These are phyloP conservation scores for Tetranychus truncatus DNA, from an alignment of 2,888 invertebrate genomes.

Conservation along the genomic window DNA sequence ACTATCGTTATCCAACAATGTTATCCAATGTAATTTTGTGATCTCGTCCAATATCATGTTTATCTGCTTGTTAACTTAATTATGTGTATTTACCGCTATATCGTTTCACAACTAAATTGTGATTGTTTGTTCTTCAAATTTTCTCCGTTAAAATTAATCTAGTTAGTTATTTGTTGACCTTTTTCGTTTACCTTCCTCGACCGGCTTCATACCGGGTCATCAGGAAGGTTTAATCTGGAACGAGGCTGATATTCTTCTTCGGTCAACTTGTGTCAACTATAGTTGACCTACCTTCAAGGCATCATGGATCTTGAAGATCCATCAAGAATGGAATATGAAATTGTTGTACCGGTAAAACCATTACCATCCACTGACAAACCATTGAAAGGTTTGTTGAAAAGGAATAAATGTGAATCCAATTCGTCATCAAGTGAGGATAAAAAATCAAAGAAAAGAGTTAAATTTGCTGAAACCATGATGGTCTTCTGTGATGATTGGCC, in stretches of 20 bases:
- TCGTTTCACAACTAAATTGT: not conserved
- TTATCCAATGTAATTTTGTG: not conserved
- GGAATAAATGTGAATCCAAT: slow-evolving; percentile 2
- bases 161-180: not conserved
- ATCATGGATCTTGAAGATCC: slow-evolving; percentile 1
- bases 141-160: not conserved
- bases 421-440: not conserved
- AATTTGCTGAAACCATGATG: slow-evolving; percentile 26
- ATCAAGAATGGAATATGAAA: not conserved
- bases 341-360: slow-evolving; percentile 4
- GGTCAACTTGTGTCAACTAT: not conserved
- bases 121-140: not conserved
- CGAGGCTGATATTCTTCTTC: not conserved
- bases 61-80: not conserved
- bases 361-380: slow-evolving; percentile 9
- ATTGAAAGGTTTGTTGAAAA: slow-evolving; percentile 20
- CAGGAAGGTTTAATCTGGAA: not conserved
- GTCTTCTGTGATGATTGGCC: slow-evolving; percentile 26
- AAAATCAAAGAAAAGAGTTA: slow-evolving; percentile 22
- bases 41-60: not conserved
- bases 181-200: not conserved
- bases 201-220: not conserved
- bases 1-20: not conserved
- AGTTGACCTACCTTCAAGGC: not conserved
- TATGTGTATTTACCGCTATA: not conserved